Evolutionary conservation across 2,888 invertebrate species (phyloP), one percentile per base, ranked within the genome.

Genomic region (Trissoscelio sp.): DNA sequence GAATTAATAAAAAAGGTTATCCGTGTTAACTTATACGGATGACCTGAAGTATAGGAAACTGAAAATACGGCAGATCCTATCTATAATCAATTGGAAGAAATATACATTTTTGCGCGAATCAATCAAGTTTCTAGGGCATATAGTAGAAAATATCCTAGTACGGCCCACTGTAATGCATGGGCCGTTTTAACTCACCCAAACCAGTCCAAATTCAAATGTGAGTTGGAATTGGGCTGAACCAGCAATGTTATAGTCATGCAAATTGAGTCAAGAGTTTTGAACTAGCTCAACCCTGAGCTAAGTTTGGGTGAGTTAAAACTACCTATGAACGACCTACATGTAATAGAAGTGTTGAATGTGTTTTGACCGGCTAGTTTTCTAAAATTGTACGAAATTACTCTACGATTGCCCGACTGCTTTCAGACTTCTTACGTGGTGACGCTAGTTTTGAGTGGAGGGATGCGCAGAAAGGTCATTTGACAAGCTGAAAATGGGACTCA

Each of bases 1-100:
- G 11, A 22, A 16, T 48, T 72, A 9, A 51, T 72, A 9, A 11
- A 6, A 22, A 9, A 12, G 3, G 31, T 20, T 11, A 22, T n/a
- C n/a, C 7, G 22, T 22, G 3, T 34, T 34, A 7, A 7, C 7
- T 1, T 70, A 70, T 12, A 34, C 58, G 22, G 70, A 70, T 22
- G 58, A 70, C 11, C 12, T 70, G n/a, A 22, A 11, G 46, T 46
- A 2, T 46, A 22, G 0, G 2, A 46, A 6, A 11, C n/a, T 46
- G 46, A 11, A 7, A 46, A 22, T 20, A 22, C 18, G n/a, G 31
- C 53, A 0, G 53, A 16, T 3, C n/a, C n/a, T n/a, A n/a, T 31
- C 31, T 11, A 3, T 2, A 0, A 9, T 53, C 0, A 53, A 53
- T 16, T 31, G 53, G 53, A 0, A 18, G 9, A 53, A 53, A 31